Percentiles rank a stretch among this genome's conserved stretches.
These are phyloP conservation scores for Mastigias papua DNA, from an alignment of 30 jellyfish, hydroid and myxozoan genomes.

Conservation along the genomic window DNA sequence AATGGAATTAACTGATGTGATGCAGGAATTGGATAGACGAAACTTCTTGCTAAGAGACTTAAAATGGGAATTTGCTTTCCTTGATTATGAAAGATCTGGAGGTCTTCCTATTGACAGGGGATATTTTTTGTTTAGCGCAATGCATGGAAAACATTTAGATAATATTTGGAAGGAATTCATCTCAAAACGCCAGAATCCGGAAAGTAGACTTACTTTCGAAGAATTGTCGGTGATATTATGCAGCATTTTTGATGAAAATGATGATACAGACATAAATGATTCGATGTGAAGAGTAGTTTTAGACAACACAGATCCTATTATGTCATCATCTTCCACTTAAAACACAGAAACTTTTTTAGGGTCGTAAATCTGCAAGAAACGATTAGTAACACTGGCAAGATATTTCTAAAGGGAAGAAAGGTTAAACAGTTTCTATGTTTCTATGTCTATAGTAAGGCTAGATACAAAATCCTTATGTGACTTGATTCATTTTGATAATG, in stretches of 20 bases:
- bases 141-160: slow-evolving; percentile 42
- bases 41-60: slow-evolving; percentile 51
- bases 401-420: too few species aligned
- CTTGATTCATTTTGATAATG: too few species aligned
- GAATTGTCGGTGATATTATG: slow-evolving; percentile 48
- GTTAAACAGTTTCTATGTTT: too few species aligned
- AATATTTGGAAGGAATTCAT: slow-evolving; percentile 44
- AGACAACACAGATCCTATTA: too few species aligned
- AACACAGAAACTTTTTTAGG: too few species aligned
- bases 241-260: slow-evolving; percentile 20
- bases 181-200: slow-evolving; percentile 27
- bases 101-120: slow-evolving; percentile 53
- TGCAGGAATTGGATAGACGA: slow-evolving; percentile 67
- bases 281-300: neutral
- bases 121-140: slow-evolving; percentile 37
- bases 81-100: slow-evolving; percentile 49
- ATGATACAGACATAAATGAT: neutral
- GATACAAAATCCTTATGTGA: too few species aligned
- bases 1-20: slow-evolving; percentile 42
- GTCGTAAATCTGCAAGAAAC: too few species aligned
- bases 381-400: too few species aligned
- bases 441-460: too few species aligned
- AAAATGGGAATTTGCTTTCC: slow-evolving; percentile 71
- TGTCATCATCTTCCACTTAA: too few species aligned
- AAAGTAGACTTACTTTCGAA: slow-evolving; percentile 34